Base-by-base conservation (phyloP, 2,888 invertebrate species). In the Apamea sordens region DNA sequence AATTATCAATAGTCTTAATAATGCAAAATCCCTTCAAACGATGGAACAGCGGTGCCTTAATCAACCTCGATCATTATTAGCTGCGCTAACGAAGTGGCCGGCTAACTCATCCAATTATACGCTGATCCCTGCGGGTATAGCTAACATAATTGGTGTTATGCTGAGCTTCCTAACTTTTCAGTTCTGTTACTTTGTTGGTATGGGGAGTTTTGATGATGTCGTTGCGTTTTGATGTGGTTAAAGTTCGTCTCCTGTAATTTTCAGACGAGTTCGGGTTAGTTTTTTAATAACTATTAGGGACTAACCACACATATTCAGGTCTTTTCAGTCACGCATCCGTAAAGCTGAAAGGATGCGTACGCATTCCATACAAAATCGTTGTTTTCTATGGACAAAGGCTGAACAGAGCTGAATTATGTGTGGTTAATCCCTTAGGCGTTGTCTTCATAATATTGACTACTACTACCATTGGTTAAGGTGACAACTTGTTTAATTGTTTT, bases 51-150 rank as follows among this genome's bases (percentile, higher is more conserved):
- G 41, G 21, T 44, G 80, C 80, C 74, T 59, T 79, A 83, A 80
- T 78, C 82, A 78, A 83, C 69, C 86, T 74, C 81, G 87, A 86
- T 88, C 82, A 85, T 85, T 88, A 88, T 87, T 83, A 87, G 82
- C 67, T 36, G 73, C 76, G 82, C 84, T 90, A 89, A 89, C 87
- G 88, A 89, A 87, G 89, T 86, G 90, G 89, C 79, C 32, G 70
- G 86, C 77, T 72, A 74, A 85, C 76, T 82, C 88, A 85, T 87
- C 89, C 87, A 89, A 89, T 89, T 89, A 89, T 73, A 88, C 75
- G 81, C 74, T 75, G 80, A 84, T 89, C 77, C 89, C 89, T 72
- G 21, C 44, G 76, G 85, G 81, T 78, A 50, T 73, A 79, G 80
- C 87, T 80, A 82, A 82, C 79, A 79, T 84, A 84, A 87, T 83